A percentile compares a stretch with the other conserved stretches of the same genome.
These are phyloP conservation scores for Ornithorhynchus anatinus DNA, from an alignment of 2,113 vertebrate species.

Conservation along the genomic window DNA sequence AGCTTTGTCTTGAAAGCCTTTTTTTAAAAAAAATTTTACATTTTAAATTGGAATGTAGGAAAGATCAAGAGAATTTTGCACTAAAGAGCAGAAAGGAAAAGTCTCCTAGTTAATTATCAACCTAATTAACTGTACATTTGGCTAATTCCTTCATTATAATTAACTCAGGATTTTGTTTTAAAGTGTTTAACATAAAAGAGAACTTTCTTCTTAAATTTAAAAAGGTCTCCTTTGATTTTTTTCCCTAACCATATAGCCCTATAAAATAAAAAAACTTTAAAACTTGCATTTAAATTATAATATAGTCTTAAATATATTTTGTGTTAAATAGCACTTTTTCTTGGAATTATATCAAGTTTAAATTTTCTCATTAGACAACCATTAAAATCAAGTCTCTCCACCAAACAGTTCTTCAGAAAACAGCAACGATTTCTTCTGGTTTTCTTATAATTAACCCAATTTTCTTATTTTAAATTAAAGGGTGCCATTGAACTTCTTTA, in stretches of 20 bases:
- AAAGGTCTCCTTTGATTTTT: neutral
- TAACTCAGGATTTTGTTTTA: neutral
- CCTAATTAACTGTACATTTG: neutral
- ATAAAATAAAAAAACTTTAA: neutral
- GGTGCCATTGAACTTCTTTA: too few species aligned
- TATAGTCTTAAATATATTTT: too few species aligned
- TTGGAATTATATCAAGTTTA: too few species aligned
- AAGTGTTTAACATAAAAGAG: neutral
- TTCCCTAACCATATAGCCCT: neutral
- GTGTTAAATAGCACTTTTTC: too few species aligned
- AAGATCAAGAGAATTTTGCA: neutral
- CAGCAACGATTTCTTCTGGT: too few species aligned
- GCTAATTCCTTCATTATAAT: neutral
- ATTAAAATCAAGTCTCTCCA: too few species aligned
- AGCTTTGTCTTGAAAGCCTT: too few species aligned
- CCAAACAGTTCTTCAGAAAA: too few species aligned
- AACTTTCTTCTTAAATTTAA: neutral
- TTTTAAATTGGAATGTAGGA: neutral
- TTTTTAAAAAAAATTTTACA: too few species aligned
- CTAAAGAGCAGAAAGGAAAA: neutral
- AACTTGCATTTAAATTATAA: neutral
- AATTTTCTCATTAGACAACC: too few species aligned
- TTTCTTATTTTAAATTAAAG: too few species aligned
- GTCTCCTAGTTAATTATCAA: neutral
- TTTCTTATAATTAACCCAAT: too few species aligned